These are phyloP conservation scores for Corapipo altera DNA, from an alignment of 2,113 vertebrate species.

Conservation along the genomic window DNA sequence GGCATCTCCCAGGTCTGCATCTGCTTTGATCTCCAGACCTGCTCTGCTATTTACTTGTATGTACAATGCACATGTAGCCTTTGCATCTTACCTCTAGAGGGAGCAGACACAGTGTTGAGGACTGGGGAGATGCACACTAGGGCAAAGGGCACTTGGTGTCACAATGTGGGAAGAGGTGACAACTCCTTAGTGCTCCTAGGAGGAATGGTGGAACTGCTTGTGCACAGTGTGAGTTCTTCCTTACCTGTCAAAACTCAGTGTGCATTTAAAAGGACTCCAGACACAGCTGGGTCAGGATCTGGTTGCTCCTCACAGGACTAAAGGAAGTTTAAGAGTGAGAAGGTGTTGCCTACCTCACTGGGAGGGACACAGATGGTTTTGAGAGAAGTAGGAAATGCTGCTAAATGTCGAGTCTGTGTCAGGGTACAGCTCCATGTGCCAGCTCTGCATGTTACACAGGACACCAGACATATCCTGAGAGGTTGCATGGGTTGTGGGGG, in stretches of 20 bases:
- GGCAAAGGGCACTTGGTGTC: neutral
- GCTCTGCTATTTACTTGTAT: neutral
- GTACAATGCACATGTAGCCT: accelerated
- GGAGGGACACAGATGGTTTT: neutral
- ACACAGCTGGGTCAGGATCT: neutral
- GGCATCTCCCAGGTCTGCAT: neutral
- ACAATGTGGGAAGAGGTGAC: neutral
- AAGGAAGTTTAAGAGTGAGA: neutral
- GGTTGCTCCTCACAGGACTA: neutral
- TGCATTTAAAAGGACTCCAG: neutral
- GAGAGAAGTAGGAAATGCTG: neutral
- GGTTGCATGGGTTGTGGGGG: neutral
- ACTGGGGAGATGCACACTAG: neutral
- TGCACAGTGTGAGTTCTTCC: neutral
- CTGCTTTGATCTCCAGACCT: neutral
- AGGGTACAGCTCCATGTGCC: neutral
- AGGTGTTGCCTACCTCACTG: neutral
- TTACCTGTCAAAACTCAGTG: neutral
- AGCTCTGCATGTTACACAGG: neutral
- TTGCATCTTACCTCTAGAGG: neutral
- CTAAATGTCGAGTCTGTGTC: accelerated
- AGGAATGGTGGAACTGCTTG: neutral
- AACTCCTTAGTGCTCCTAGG: neutral
- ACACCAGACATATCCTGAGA: accelerated
- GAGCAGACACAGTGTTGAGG: neutral